Evolutionary conservation across 1,140 invertebrate genomes (phyloP).

Genomic region (Marisa cornuarietis): DNA sequence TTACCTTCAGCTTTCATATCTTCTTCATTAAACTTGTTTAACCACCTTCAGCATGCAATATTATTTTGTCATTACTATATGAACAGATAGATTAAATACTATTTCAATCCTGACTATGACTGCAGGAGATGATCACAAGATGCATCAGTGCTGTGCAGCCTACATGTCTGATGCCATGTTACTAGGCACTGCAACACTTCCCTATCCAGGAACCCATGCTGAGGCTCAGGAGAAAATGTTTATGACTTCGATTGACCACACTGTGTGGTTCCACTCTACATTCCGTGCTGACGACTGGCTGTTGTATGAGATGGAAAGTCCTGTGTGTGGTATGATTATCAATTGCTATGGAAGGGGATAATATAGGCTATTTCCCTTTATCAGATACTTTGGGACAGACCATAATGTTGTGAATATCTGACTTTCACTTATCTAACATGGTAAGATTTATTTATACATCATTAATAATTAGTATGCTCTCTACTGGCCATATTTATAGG

Average conservation of each 20-base stretch:
- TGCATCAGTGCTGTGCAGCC: constrained; percentile 49
- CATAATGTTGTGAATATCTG: too few species aligned
- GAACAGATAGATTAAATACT: background rate
- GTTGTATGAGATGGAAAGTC: constrained; percentile 47
- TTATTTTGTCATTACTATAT: too few species aligned
- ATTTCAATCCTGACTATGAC: background rate
- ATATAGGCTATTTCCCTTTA: too few species aligned
- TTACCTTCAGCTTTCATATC: too few species aligned
- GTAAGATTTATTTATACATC: too few species aligned
- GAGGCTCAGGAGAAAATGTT: constrained; percentile 25
- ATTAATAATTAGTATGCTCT: too few species aligned
- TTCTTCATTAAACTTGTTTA: too few species aligned
- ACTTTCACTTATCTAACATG: too few species aligned
- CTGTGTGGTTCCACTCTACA: constrained; percentile 51
- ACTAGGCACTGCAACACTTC: constrained; percentile 37
- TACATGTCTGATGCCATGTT: constrained; percentile 49
- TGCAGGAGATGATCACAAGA: constrained; percentile 50
- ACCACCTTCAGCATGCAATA: too few species aligned
- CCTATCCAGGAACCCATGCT: background rate
- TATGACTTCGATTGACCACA: constrained; percentile 50
- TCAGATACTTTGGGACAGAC: too few species aligned
- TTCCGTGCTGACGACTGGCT: constrained; percentile 52
- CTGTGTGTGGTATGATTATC: constrained; percentile 34
- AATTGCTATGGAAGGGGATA: too few species aligned
- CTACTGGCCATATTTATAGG: too few species aligned